These are phyloP conservation scores for Catharus minimus DNA, from an alignment of 2,113 vertebrate species.

Conservation along the genomic window DNA sequence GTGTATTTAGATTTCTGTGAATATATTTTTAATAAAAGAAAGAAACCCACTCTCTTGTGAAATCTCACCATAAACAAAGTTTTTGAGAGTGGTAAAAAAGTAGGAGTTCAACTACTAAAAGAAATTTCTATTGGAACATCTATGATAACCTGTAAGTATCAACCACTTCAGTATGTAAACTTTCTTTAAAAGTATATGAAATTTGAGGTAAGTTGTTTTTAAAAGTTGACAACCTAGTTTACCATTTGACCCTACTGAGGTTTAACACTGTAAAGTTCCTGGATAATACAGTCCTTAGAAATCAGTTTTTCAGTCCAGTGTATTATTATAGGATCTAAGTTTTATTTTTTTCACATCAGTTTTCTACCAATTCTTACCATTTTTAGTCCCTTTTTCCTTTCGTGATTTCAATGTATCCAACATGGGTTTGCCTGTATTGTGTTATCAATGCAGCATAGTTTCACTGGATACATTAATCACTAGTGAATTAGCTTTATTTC, in stretches of 20 bases:
- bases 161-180: slow-evolving; percentile 70
- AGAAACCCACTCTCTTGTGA: slow-evolving; percentile 20
- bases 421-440: slow-evolving; percentile 68
- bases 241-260: slow-evolving; percentile 28
- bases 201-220: slow-evolving; percentile 82
- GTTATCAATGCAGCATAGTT: slow-evolving; percentile 55
- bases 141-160: slow-evolving; percentile 83
- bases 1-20: background rate
- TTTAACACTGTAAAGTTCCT: slow-evolving; percentile 16
- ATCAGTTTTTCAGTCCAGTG: background rate
- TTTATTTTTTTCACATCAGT: slow-evolving; percentile 27
- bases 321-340: slow-evolving; percentile 37
- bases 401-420: slow-evolving; percentile 79
- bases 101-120: slow-evolving; percentile 55
- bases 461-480: slow-evolving; percentile 78
- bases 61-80: slow-evolving; percentile 10
- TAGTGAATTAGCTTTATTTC: slow-evolving; percentile 77
- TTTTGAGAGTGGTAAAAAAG: slow-evolving; percentile 42
- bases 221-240: slow-evolving; percentile 28
- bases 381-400: slow-evolving; percentile 70
- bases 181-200: slow-evolving; percentile 77
- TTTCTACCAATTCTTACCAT: slow-evolving; percentile 67
- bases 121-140: slow-evolving; percentile 77
- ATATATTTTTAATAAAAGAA: background rate
- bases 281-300: slow-evolving; percentile 17